phyloP scores from a whole-genome alignment of 2,113 vertebrate species.

The Lontra canadensis region DNA sequence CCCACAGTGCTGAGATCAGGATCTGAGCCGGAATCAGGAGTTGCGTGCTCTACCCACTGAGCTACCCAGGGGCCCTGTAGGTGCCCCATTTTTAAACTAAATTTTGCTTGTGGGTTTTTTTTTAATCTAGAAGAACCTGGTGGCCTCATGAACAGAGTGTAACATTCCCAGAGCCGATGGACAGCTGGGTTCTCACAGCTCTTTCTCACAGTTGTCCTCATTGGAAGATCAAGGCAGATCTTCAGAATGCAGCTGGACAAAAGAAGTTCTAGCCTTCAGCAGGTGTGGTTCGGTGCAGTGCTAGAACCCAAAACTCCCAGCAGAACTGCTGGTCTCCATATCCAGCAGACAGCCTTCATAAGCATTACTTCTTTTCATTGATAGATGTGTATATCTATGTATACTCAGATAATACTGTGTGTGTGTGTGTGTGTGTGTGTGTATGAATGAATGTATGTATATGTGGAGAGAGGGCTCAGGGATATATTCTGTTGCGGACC shows the following conservation, averaged over 20 bases:
- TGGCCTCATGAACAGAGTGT: not conserved
- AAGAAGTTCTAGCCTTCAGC: no score
- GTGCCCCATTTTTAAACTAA: not conserved
- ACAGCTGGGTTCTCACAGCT: not conserved
- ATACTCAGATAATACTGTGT: accelerated
- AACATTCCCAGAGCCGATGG: not conserved
- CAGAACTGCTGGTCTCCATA: accelerated
- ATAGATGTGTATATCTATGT: accelerated
- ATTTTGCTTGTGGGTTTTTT: not conserved
- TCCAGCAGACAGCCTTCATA: not conserved
- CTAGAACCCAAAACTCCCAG: not conserved
- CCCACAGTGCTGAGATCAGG: not conserved
- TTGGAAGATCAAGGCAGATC: not conserved
- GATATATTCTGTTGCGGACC: not conserved
- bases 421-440: not conserved
- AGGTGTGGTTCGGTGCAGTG: not conserved
- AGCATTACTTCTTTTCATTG: not conserved
- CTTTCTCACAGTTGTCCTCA: not conserved
- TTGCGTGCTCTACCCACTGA: not conserved
- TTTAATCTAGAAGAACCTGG: not conserved
- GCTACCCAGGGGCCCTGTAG: not conserved
- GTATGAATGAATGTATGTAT: accelerated
- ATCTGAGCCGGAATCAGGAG: not conserved
- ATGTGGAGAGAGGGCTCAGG: not conserved
- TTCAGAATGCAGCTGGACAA: not conserved